Base-by-base conservation (phyloP, 2,888 invertebrate species). In the Cerceris rybyensis region DNA sequence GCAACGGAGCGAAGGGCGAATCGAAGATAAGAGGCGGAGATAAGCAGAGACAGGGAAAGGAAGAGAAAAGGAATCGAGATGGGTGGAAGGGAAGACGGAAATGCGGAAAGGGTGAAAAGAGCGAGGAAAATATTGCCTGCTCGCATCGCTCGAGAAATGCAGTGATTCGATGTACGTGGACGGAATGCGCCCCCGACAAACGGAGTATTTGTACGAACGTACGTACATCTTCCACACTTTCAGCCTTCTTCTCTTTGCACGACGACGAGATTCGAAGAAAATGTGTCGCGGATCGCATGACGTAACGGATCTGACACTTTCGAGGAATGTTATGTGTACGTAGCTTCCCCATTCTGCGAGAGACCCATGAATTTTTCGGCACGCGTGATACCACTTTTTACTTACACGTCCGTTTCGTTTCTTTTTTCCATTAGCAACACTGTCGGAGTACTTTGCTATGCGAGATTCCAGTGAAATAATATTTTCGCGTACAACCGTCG, bases 121-220 rank as follows among this genome's bases (percentile, higher is more conserved):
- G 28, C 17, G 73, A 66, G 52, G 58, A 69, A 75, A 75, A 82
- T 78, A 77, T 83, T 77, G 64, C 16, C 14, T 41, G 50, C 61
- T 7, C 14, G 60, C 69, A 60, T 70, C 16, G 69, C 55, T n/a
- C 16, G 55, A 14, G 61, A 52, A 49, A 65, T 43, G 64, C 74
- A 67, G 67, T 78, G 84, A 82, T 82, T 83, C 67, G 70, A 58
- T 46, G 74, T 71, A 74, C 82, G 82, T 83, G 81, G 74, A 58
- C 42, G 42, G 81, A 77, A 82, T 82, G 43, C 69, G 41, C 50
- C 59, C 59, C 59, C 59, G 75, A 70, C 68, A 79, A 50, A 60
- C 52, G 67, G 39, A 70, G 75, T 67, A 57, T 70, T 77, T 70
- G 66, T 61, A 58, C 41, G 9, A n/a, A 43, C 1, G 14, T 41